Evolutionary conservation across 2,888 invertebrate species (phyloP), one percentile per base, ranked within the genome.

Genomic region (Troglohyphantes excavatus): DNA sequence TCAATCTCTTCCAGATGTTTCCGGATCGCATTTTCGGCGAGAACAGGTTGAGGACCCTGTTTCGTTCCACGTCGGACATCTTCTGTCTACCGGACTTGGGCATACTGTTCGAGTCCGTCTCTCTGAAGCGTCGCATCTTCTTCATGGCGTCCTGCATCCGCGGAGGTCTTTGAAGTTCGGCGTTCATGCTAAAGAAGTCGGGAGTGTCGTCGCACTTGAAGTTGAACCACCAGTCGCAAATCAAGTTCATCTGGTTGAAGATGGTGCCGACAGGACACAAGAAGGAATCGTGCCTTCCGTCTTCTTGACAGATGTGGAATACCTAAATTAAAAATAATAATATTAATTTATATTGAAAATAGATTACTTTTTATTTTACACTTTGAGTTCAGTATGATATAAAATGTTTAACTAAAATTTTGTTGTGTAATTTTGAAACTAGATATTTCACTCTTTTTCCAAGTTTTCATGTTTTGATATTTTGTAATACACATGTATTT

Each of bases 181-280:
- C 96, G 93, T 98, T 98, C 81, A 97, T 94, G 83, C 95, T 95
- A 93, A 97, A 97, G 79, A 96, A 95, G 26, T 95, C 96, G 0
- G 96, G 96, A 0, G 97, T 96, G 91, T 96, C 96, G 90, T 96
- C 96, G 93, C 97, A 97, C 93, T 97, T 97, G 92, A 97, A 97
- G 94, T 97, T 97, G 94, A 97, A 97, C 97, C 97, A 97, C 97
- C 97, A 97, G 94, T 97, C 97, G 94, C 97, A 97, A 93, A 97
- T 97, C 91, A 97, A 95, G 93, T 97, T 97, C 92, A 96, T 96
- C 94, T 97, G 97, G 93, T 97, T 96, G 94, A 97, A 97, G 94
- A 97, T 96, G 92, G 97, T 97, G 91, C 97, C 97, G 93, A 97
- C 97, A 29, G 97, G 97, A 93, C 97, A 97, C 67, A 97, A 95